phyloP scores from a whole-genome alignment of 2,113 vertebrate genomes.

The Grallaria varia region DNA sequence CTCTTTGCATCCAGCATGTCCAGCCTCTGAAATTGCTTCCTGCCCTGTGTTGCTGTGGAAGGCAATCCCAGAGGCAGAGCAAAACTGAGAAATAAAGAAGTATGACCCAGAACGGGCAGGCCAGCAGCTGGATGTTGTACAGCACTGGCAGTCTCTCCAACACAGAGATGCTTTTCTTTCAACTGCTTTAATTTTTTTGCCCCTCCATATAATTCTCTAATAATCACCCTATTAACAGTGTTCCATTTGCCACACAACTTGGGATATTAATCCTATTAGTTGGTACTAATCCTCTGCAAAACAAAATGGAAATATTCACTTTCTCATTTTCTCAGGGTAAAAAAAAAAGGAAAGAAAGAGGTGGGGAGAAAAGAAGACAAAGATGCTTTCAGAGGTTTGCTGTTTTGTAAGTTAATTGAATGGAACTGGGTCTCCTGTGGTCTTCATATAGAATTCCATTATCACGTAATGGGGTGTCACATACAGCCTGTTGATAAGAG shows the following conservation, averaged over 20 bases:
- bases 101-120: not conserved
- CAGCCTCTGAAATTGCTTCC: not conserved
- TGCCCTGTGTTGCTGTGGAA: slow-evolving; percentile 6
- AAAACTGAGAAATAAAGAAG: slow-evolving; percentile 18
- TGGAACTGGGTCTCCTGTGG: slow-evolving; percentile 45
- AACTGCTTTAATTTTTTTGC: not conserved
- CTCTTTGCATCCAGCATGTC: not conserved
- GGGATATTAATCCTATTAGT: slow-evolving; percentile 69
- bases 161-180: not conserved
- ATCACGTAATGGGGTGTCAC: slow-evolving; percentile 49
- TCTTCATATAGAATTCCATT: slow-evolving; percentile 48
- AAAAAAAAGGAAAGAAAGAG: not conserved
- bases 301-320: slow-evolving; percentile 60
- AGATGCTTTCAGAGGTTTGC: slow-evolving; percentile 42
- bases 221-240: slow-evolving; percentile 63
- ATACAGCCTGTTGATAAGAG: slow-evolving; percentile 45
- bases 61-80: slow-evolving; percentile 16
- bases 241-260: slow-evolving; percentile 61
- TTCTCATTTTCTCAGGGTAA: slow-evolving; percentile 48
- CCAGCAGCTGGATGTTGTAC: slow-evolving; percentile 1
- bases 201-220: slow-evolving; percentile 55
- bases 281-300: slow-evolving; percentile 45
- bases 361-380: not conserved
- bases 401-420: slow-evolving; percentile 48
- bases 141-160: not conserved